A percentile compares a stretch with the other conserved stretches of the same genome.
phyloP scores from a whole-genome alignment of 2,113 vertebrate genomes.

The Channa maculata region DNA sequence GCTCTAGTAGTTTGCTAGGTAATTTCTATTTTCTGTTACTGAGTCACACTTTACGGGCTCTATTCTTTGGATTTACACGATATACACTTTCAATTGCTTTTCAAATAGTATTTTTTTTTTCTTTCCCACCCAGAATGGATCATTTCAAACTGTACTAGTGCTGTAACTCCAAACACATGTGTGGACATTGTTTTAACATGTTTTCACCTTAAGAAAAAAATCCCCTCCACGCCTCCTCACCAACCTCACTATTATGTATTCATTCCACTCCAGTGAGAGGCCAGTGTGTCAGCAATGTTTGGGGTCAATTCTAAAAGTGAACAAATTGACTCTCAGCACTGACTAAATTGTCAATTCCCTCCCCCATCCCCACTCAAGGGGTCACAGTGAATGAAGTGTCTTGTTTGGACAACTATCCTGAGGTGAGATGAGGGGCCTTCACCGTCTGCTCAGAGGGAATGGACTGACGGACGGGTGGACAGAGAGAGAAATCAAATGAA shows the following conservation, averaged over 20 bases:
- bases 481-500: conserved; percentile 49
- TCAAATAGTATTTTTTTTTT: background rate
- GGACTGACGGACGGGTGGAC: conserved; percentile 37
- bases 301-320: conserved; percentile 76
- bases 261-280: conserved; percentile 58
- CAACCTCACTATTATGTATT: conserved; percentile 26
- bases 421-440: conserved; percentile 68
- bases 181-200: background rate
- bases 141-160: background rate
- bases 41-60: background rate
- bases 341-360: conserved; percentile 79
- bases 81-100: background rate
- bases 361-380: conserved; percentile 52
- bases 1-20: background rate
- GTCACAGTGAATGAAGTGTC: conserved; percentile 76
- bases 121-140: background rate
- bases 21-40: background rate
- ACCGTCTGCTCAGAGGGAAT: conserved; percentile 44
- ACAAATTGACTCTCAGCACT: conserved; percentile 76
- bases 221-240: background rate
- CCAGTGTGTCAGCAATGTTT: conserved; percentile 62
- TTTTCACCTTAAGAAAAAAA: background rate
- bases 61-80: background rate
- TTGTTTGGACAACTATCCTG: conserved; percentile 77
- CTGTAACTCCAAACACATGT: conserved; percentile 5